Evolutionary conservation across 2,888 invertebrate genomes (phyloP).

Genomic region (Amphiduros pacificus): DNA sequence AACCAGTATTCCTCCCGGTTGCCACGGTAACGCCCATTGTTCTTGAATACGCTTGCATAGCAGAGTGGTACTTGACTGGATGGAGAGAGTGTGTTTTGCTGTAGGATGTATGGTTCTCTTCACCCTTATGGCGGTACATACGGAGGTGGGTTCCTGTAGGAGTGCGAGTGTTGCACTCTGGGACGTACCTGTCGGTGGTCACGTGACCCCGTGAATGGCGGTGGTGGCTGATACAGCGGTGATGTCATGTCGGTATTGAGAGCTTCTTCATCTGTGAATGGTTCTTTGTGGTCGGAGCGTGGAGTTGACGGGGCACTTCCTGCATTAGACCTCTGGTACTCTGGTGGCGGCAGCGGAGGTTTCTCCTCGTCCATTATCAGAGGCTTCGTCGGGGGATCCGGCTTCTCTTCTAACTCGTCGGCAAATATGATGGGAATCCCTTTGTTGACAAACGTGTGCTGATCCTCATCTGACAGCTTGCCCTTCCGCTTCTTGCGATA

Average conservation of each 20-base stretch:
- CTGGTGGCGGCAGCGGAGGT: constrained; percentile 67
- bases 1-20: too few species aligned
- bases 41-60: too few species aligned
- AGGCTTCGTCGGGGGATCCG: constrained; percentile 78
- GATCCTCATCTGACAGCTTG: constrained; percentile 78
- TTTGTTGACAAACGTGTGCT: constrained; percentile 63
- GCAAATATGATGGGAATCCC: constrained; percentile 90
- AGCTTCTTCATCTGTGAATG: constrained; percentile 22
- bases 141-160: constrained; percentile 93
- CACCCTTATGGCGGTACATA: constrained; percentile 95
- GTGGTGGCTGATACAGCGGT: constrained; percentile 21
- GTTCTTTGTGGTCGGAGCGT: constrained; percentile 30
- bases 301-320: constrained; percentile 28
- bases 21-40: too few species aligned
- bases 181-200: constrained; percentile 40
- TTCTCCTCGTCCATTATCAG: constrained; percentile 94
- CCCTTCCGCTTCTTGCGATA: constrained; percentile 79
- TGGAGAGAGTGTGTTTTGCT: too few species aligned
- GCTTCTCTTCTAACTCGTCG: constrained; percentile 92
- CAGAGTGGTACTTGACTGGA: too few species aligned
- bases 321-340: constrained; percentile 19
- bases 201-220: constrained; percentile 42
- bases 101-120: too few species aligned
- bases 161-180: constrained; percentile 64
- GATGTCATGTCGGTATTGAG: constrained; percentile 16